These are phyloP conservation scores for Dendrocopos noguchii DNA, from an alignment of 2,113 vertebrate genomes.

Conservation along the genomic window DNA sequence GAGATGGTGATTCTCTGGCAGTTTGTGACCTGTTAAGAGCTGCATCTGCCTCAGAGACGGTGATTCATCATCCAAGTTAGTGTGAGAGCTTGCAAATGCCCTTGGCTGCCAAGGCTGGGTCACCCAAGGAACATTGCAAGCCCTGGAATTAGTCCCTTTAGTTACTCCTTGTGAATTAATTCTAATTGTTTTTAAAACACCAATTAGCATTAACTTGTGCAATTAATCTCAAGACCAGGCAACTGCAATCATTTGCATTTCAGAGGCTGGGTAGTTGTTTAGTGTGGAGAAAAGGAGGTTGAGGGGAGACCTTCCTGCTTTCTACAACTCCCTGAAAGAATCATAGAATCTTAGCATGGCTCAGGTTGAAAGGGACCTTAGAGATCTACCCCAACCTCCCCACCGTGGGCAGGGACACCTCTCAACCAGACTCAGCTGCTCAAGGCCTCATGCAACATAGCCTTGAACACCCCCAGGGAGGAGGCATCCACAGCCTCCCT, in stretches of 20 bases:
- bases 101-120: background rate
- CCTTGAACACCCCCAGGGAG: too few relatives aligned
- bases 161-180: background rate
- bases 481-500: too few relatives aligned
- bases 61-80: background rate
- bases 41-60: background rate
- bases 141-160: background rate
- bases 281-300: too few relatives aligned
- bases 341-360: too few relatives aligned
- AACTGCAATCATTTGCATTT: background rate
- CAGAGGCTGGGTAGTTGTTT: background rate
- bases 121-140: background rate
- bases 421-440: too few relatives aligned
- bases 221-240: background rate
- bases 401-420: too few relatives aligned
- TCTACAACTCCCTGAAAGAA: background rate
- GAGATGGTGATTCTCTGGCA: background rate
- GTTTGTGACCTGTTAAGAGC: background rate
- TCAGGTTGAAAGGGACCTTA: too few relatives aligned
- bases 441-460: too few relatives aligned
- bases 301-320: too few relatives aligned
- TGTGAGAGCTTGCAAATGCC: background rate
- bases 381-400: too few relatives aligned
- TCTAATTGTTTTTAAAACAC: background rate
- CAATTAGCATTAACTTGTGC: background rate